Base-by-base conservation (phyloP, 2,888 invertebrate genomes). In the Sabatieria punctata region DNA sequence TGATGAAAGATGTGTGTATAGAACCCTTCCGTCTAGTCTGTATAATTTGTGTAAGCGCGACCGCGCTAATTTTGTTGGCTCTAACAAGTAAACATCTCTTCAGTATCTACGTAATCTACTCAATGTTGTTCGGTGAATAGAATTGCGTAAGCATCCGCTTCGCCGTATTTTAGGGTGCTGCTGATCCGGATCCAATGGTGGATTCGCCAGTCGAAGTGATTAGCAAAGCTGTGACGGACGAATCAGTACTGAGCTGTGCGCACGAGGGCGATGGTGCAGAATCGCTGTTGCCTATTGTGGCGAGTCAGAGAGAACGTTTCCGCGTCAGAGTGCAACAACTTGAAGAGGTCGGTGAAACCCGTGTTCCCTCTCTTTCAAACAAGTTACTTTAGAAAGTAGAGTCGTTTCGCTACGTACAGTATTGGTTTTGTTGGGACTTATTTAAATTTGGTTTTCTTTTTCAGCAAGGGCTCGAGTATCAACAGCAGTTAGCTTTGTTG, bases 261-360 rank as follows among this genome's bases (percentile, higher is more conserved):
- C 30, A 11, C 15, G 30, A 8, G 15, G 30, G 30, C 8, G 15
- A 30, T 30, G 49, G 52, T 11, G 55, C 52, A 18, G 55, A 56
- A 23, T 66, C 68, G 11, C 59, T 72, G 22, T 57, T 72, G 44
- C 69, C 71, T 4, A 73, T 73, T 36, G 65, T 73, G 18, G 68
- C 71, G 48, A 69, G 71, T 48, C 73, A 73, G 60, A 51, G 73
- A 23, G 73, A 73, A 55, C 57, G 73, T 33, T 71, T 71, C 56
- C 54, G 69, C 38, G 50, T 64, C 19, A 52, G 70, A 11, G 69
- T 69, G 30, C 67, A 70, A 53, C 69, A 72, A 49, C 59, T 72
- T 39, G 71, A 72, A 55, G 65, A 64, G 19, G 68, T 68, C 51
- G 59, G 63, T 25, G n/a, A 37, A 13, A 27, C 18, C 1, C 19